Base-by-base conservation (phyloP, 2,113 vertebrate genomes). In the Xiphophorus couchianus region DNA sequence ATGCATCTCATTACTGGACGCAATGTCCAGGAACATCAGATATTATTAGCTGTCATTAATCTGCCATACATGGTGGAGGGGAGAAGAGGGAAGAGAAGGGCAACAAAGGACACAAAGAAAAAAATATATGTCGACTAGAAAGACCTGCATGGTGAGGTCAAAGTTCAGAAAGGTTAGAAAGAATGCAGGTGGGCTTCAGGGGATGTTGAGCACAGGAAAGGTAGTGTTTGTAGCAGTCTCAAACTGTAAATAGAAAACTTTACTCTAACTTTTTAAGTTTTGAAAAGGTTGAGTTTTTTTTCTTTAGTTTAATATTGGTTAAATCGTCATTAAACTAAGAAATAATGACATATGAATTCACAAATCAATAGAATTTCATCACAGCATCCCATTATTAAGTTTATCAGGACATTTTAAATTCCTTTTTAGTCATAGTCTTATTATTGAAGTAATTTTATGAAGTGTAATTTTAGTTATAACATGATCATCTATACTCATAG, bases 41-140 rank as follows among this genome's bases (percentile, higher is more conserved):
- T 97, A 97, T 97, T 98, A 99, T 99, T 97, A 98, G 96, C 96
- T 97, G 96, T 96, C 98, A 98, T 99, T 98, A 97, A 98, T 98
- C 97, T 98, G 96, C 95, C 93, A 95, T 94, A 95, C 94, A 96
- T 91, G 91, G 91, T 87, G 94, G 92, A 92, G 86, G 84, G 91
- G 85, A 37, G 80, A 77, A 65, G 91, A 87, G 82, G 82, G 80
- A 77, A 65, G 91, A 87, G 82, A 83, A 88, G 86, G 86, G 77
- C 88, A 87, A 82, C 81, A 93, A 93, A 93, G 91, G 93, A 89
- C 92, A 94, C 92, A 93, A 94, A 93, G 92, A 92, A 39, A 39
- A 92, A 93, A 89, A 92, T 92, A 94, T 91, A 94, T 94, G 93
- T 94, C 92, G 90, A 92, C 94, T 93, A 88, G 86, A 85, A 85